These are phyloP conservation scores for Timema cristinae DNA, from an alignment of 2,888 invertebrate species.

Conservation along the genomic window DNA sequence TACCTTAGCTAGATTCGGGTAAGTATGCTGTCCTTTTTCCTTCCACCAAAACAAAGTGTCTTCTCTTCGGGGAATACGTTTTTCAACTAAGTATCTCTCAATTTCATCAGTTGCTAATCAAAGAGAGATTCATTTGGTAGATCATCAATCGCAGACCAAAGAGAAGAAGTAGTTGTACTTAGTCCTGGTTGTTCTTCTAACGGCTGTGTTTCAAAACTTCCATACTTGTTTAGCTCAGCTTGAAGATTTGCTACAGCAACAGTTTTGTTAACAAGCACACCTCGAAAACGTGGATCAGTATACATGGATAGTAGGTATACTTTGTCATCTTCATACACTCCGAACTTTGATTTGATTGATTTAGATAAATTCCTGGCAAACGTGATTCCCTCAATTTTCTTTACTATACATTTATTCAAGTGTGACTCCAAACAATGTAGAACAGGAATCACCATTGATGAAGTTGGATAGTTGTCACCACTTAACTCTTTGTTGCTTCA, in stretches of 20 bases:
- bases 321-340: background rate
- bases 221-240: background rate
- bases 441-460: background rate
- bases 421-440: slow-evolving; percentile 10
- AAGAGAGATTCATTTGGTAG: too few species aligned
- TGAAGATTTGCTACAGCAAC: background rate
- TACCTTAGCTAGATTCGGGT: too few species aligned
- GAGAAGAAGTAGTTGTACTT: slow-evolving; percentile 1
- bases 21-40: too few species aligned
- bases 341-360: slow-evolving; percentile 9
- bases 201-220: background rate
- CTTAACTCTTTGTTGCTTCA: background rate
- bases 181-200: too few species aligned
- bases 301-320: background rate
- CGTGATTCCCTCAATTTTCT: background rate
- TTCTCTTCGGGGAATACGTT: too few species aligned
- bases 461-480: slow-evolving; percentile 9
- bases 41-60: too few species aligned
- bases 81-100: too few species aligned
- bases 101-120: too few species aligned
- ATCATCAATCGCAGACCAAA: too few species aligned
- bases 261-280: background rate
- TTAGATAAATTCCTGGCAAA: slow-evolving; percentile 5
- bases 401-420: background rate
- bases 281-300: background rate